Evolutionary conservation across 2,888 invertebrate species (phyloP), one percentile per base, ranked within the genome.

Genomic region (Dimorphilus gyrociliatus): DNA sequence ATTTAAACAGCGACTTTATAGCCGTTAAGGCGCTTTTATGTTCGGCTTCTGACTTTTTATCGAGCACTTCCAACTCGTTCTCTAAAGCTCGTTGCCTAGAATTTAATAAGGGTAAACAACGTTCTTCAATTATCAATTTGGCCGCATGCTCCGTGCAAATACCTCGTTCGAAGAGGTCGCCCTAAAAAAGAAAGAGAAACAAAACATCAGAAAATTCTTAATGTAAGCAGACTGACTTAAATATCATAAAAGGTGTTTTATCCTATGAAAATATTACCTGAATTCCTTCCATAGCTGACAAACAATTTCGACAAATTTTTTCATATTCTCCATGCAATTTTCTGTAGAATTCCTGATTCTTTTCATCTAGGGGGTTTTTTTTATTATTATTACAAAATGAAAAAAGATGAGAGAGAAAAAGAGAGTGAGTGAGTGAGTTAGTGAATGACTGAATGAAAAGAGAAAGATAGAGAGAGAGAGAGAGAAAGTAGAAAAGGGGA

Each of bases 101-200:
- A 15, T 58, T 58, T 7, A 60, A 48, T 19, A 56, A 38, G 4
- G 58, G 60, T 24, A 59, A 41, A 47, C 55, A 53, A 27, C 46
- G 43, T 23, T 49, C 44, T 23, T 52, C 47, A 3, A 56, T 43
- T 4, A 58, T 46, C 24, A 43, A 37, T 31, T 47, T 36, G 8
- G 51, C 53, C 17, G 46, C 35, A 3, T 35, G 31, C n/a, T 40
- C 42, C 6, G 46, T 40, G 35, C 50, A 50, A 1, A 54, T 46
- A 4, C 53, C 51, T 17, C 40, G 35, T 2, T 45, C 44, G 15
- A 55, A 38, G 35, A 56, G 35, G 8, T 43, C 38, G 29, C 27
- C 16, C 39, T 33, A 21, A 3, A 27, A 27, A 16, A 8, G 10
- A 7, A 12, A 19, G 24, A 13, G 13, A n/a, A n/a, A n/a, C n/a